These are phyloP conservation scores for Taphrorychus bicolor DNA, from an alignment of 2,888 invertebrate genomes.

Conservation along the genomic window DNA sequence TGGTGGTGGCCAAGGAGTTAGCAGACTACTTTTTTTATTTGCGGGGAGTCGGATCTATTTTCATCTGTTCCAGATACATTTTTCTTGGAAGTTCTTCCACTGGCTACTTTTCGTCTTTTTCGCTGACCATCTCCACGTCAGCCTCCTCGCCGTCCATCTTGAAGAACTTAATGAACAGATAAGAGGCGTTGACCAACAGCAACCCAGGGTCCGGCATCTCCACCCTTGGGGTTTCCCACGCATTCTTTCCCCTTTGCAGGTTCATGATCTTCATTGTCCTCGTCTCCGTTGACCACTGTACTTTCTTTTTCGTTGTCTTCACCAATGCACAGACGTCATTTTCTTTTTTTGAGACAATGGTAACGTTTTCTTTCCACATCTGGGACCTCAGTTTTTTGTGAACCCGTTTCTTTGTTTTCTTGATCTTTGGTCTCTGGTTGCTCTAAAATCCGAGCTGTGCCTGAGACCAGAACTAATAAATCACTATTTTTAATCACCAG, in stretches of 20 bases:
- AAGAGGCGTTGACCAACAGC: slow-evolving; percentile 74
- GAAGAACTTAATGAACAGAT: slow-evolving; percentile 72
- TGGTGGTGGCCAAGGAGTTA: no score
- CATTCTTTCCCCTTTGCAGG: slow-evolving; percentile 11
- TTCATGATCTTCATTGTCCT: slow-evolving; percentile 44
- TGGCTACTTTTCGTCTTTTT: slow-evolving; percentile 79
- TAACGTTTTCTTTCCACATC: slow-evolving; percentile 64
- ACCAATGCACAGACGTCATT: slow-evolving; percentile 71
- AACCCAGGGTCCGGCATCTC: slow-evolving; percentile 78
- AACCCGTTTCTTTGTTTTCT: slow-evolving; percentile 42
- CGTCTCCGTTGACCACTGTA: slow-evolving; percentile 43
- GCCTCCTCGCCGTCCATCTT: slow-evolving; percentile 63
- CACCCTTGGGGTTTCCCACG: slow-evolving; percentile 46
- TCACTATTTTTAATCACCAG: slow-evolving; percentile 90
- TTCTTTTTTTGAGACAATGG: slow-evolving; percentile 58
- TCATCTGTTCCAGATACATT: slow-evolving; percentile 86
- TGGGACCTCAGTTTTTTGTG: slow-evolving; percentile 75
- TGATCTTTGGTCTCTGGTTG: slow-evolving; percentile 61
- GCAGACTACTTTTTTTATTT: background rate
- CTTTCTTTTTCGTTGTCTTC: slow-evolving; percentile 62
- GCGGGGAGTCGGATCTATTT: slow-evolving; percentile 63
- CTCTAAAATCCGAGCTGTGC: slow-evolving; percentile 65
- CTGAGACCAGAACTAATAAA: slow-evolving; percentile 82
- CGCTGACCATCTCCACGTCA: slow-evolving; percentile 58
- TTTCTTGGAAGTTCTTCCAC: slow-evolving; percentile 79